phyloP scores from a whole-genome alignment of 2,888 invertebrate genomes.

The Caradrina clavipalpis region DNA sequence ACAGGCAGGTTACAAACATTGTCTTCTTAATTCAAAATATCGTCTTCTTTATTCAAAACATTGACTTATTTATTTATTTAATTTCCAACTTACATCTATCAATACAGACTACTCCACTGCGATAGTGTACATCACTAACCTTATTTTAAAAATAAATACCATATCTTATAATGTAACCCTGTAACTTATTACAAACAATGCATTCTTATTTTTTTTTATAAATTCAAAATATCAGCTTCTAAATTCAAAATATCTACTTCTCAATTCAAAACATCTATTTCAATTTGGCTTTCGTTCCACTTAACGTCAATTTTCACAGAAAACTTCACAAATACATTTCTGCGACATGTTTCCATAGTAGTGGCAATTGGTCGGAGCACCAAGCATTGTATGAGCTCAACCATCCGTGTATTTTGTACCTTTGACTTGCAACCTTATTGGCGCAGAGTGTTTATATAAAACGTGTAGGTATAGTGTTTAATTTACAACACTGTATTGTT shows the following conservation, averaged over 20 bases:
- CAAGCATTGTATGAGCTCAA: slow-evolving; percentile 45
- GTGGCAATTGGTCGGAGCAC: slow-evolving; percentile 27
- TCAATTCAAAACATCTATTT: slow-evolving; percentile 1
- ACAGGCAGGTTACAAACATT: too few relatives aligned
- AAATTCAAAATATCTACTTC: neutral
- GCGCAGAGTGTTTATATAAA: slow-evolving; percentile 30
- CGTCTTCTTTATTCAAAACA: too few relatives aligned
- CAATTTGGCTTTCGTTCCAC: slow-evolving; percentile 1
- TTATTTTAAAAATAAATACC: too few relatives aligned
- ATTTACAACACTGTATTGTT: slow-evolving; percentile 11
- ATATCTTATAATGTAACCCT: too few relatives aligned
- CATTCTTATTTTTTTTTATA: too few relatives aligned
- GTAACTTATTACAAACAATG: too few relatives aligned
- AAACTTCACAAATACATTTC: slow-evolving; percentile 6
- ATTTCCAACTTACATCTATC: too few relatives aligned
- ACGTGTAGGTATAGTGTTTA: slow-evolving; percentile 6
- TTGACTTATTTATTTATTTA: too few relatives aligned
- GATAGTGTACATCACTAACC: too few relatives aligned
- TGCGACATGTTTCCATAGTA: slow-evolving; percentile 4
- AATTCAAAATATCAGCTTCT: too few relatives aligned
- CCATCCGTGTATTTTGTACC: slow-evolving; percentile 32
- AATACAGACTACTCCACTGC: too few relatives aligned
- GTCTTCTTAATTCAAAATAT: too few relatives aligned
- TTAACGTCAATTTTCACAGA: slow-evolving; percentile 7
- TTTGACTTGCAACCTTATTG: slow-evolving; percentile 53